Evolutionary conservation across 2,113 vertebrate genomes (phyloP), one percentile per base, ranked within the genome.

Genomic region (Misgurnus anguillicaudatus): DNA sequence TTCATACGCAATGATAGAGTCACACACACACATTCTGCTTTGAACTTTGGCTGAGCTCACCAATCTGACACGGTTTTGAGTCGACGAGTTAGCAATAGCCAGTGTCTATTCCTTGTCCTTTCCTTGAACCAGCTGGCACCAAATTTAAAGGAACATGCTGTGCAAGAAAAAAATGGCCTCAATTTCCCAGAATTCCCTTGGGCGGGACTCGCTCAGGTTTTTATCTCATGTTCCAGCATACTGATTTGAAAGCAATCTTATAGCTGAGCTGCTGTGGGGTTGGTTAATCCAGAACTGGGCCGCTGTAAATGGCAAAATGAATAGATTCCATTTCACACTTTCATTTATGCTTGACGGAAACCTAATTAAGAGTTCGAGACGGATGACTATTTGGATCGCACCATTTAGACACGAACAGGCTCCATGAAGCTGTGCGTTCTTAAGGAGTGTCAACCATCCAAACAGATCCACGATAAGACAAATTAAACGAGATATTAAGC

Each of bases 1-100:
- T 64, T 19, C 6, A 31, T 2, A 6, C 55, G 42, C 41, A 45
- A 47, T 41, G 38, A 67, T 42, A 47, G 39, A 45, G 10, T 21
- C 39, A 67, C 66, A 68, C n/a, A 45, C 31, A 69, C 31, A 51
- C 48, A 45, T 11, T 21, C n/a, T 21, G 66, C 19, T 41, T 67
- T 81, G 80, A 82, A 82, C 75, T 82, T 82, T 71, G 75, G 80
- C 80, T 72, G 80, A 77, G 74, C 60, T 68, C 41, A n/a, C 10
- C 39, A 31, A 45, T 60, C 9, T 61, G 62, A 17, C 71, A 68
- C 53, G 8, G 24, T 31, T 21, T 16, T 41, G 36, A 45, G 55
- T 9, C 31, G 75, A 78, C 68, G 62, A 68, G 62, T 60, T 69
- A n/a, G 66, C 48, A 21, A 48, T 42, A 77, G 62, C 42, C 39